These are phyloP conservation scores for Thera obeliscata DNA, from an alignment of 2,888 invertebrate genomes.

Conservation along the genomic window DNA sequence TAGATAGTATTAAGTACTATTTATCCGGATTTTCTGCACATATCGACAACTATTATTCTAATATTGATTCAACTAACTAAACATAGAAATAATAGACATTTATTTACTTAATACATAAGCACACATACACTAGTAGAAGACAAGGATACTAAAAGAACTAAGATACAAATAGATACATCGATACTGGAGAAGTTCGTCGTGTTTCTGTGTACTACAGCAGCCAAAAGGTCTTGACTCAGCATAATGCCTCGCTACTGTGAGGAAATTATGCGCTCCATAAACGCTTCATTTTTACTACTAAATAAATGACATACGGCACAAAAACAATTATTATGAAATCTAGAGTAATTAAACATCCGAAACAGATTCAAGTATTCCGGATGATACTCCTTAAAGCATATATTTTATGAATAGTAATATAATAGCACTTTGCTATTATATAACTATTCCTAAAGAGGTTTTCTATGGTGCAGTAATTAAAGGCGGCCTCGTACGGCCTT, in stretches of 20 bases:
- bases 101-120: no score
- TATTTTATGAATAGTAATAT: not conserved
- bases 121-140: no score
- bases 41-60: not conserved
- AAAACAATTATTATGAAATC: not conserved
- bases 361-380: not conserved
- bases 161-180: no score
- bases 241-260: no score
- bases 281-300: no score
- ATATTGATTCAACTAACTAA: not conserved
- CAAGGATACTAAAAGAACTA: no score
- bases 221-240: no score
- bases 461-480: constrained; percentile 53
- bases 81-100: no score
- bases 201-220: no score
- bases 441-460: constrained; percentile 33
- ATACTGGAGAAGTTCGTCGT: no score
- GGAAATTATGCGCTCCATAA: no score
- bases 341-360: not conserved
- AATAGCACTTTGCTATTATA: not conserved
- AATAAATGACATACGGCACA: not conserved
- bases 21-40: not conserved
- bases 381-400: not conserved
- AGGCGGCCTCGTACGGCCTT: constrained; percentile 68
- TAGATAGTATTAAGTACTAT: no score